Evolutionary conservation across 2,113 vertebrate genomes (phyloP).

Genomic region (Dasyprocta punctata): DNA sequence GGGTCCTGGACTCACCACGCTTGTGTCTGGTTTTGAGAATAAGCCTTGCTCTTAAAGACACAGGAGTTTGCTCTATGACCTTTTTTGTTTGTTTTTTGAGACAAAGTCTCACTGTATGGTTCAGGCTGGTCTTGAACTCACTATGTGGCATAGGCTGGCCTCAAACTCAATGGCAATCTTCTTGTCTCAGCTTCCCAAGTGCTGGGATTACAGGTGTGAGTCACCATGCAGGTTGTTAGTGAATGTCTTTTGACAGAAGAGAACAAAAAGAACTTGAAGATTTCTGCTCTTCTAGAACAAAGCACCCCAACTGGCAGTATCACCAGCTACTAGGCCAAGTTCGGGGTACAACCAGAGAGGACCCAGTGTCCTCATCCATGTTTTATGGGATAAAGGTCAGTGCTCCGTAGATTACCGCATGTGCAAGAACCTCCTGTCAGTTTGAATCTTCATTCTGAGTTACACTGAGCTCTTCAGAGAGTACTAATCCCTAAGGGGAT

Average conservation of each 20-base stretch:
- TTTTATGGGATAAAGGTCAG: neutral
- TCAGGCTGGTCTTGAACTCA: neutral
- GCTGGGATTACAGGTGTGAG: neutral
- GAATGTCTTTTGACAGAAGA: neutral
- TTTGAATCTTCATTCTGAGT: neutral
- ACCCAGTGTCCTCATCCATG: neutral
- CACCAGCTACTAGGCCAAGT: neutral
- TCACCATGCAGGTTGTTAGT: neutral
- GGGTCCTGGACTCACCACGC: neutral
- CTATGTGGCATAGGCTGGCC: neutral
- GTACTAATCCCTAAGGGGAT: slow-evolving; percentile 12
- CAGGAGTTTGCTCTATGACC: neutral
- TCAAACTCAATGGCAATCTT: neutral
- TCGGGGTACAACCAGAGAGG: neutral
- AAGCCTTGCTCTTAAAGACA: neutral
- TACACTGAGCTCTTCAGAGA: neutral
- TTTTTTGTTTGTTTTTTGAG: neutral
- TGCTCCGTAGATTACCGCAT: neutral
- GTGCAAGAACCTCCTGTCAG: neutral
- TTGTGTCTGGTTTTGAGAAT: neutral
- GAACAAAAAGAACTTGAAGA: neutral
- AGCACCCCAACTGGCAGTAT: neutral
- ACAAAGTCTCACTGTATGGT: neutral
- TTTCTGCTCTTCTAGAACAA: neutral
- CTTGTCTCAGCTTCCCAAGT: neutral